These are phyloP conservation scores for Tenthredo amoena DNA, from an alignment of 2,888 invertebrate genomes.

Conservation along the genomic window DNA sequence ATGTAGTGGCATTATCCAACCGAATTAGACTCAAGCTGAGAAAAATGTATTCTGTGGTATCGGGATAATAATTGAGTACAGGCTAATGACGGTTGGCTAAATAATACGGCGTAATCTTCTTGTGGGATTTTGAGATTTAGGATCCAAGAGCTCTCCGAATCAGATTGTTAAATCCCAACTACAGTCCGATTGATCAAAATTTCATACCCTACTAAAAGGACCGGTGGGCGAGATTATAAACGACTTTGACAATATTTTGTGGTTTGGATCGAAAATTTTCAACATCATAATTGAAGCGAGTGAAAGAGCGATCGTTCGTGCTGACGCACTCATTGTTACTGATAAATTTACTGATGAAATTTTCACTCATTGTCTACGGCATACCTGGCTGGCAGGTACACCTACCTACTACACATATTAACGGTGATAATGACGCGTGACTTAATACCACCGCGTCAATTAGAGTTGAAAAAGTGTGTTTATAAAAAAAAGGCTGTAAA, in stretches of 20 bases:
- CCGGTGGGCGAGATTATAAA: constrained; percentile 34
- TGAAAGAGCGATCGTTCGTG: not conserved
- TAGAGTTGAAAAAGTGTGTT: not conserved
- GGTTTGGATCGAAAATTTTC: constrained; percentile 24
- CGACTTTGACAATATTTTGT: constrained; percentile 35
- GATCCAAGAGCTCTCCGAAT: not conserved
- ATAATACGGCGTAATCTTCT: constrained; percentile 21
- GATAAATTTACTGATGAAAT: not conserved
- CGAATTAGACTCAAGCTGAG: not conserved
- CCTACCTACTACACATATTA: too few relatives aligned
- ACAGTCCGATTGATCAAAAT: constrained; percentile 29
- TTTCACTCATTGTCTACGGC: not conserved
- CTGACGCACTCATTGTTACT: not conserved
- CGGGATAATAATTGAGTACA: not conserved
- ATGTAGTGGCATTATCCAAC: not conserved
- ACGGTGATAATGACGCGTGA: constrained; percentile 10
- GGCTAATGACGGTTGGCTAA: not conserved
- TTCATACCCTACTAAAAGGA: constrained; percentile 20
- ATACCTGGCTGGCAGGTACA: not conserved
- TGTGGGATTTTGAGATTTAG: constrained; percentile 32
- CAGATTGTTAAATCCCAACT: constrained; percentile 15
- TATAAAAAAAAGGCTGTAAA: not conserved
- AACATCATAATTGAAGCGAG: not conserved
- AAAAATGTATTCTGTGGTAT: not conserved
- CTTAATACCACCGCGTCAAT: not conserved